These are phyloP conservation scores for Diplodus sargus DNA, from an alignment of 2,797 vertebrate species.

Conservation along the genomic window DNA sequence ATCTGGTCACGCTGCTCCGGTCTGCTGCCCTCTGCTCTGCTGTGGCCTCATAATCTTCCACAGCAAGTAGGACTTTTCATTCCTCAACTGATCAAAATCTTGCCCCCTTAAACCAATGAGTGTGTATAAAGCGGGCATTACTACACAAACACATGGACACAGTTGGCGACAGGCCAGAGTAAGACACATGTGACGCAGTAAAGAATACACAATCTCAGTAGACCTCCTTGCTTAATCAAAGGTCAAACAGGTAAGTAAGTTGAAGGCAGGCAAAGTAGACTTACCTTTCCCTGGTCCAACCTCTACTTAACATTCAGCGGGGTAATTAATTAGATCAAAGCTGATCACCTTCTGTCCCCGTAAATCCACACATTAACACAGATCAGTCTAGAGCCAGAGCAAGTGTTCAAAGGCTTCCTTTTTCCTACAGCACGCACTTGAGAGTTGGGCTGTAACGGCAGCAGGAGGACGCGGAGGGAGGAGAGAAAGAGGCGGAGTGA, in stretches of 20 bases:
- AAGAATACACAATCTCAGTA: constrained; percentile 3
- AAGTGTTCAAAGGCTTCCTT: constrained; percentile 58
- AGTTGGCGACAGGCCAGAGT: background rate
- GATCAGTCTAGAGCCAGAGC: constrained; percentile 31
- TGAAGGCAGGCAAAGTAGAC: constrained; percentile 45
- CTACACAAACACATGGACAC: constrained; percentile 7
- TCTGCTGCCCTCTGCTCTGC: constrained; percentile 44
- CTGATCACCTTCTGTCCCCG: constrained; percentile 55
- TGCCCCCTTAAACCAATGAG: constrained; percentile 46
- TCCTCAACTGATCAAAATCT: constrained; percentile 55
- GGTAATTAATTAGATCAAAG: constrained; percentile 64
- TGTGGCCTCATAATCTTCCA: constrained; percentile 60
- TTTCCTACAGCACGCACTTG: constrained; percentile 47
- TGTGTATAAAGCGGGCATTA: constrained; percentile 33
- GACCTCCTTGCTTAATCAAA: constrained; percentile 36
- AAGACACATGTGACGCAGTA: constrained; percentile 35
- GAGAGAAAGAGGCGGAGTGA: constrained; percentile 70
- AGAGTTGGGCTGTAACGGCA: constrained; percentile 66
- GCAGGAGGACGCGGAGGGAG: constrained; percentile 72
- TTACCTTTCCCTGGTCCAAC: constrained; percentile 59
- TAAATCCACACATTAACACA: constrained; percentile 68
- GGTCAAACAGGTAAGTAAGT: constrained; percentile 40
- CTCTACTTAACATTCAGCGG: constrained; percentile 47
- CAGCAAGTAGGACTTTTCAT: constrained; percentile 54
- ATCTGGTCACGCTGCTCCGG: constrained; percentile 65